These are phyloP conservation scores for Belonocnema kinseyi DNA, from an alignment of 1,140 invertebrate genomes.

Conservation along the genomic window DNA sequence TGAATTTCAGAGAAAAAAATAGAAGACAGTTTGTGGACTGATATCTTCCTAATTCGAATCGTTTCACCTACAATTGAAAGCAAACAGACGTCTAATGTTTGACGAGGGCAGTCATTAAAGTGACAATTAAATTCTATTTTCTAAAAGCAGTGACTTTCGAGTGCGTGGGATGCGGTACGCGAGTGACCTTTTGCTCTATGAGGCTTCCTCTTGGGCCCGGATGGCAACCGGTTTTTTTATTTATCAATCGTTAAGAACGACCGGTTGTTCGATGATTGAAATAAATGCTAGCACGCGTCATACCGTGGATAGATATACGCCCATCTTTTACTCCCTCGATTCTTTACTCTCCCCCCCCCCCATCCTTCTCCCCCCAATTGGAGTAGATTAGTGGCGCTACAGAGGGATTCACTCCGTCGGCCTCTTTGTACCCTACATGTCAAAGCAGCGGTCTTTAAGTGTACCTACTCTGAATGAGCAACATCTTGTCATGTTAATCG, in stretches of 20 bases:
- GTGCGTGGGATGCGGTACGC: background rate
- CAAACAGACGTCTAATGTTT: too few species aligned
- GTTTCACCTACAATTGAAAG: too few species aligned
- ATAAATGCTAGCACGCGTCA: slow-evolving; percentile 75
- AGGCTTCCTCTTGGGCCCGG: slow-evolving; percentile 62
- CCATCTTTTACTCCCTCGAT: slow-evolving; percentile 54
- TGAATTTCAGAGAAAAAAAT: too few species aligned
- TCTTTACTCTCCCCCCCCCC: slow-evolving; percentile 30
- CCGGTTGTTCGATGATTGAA: slow-evolving; percentile 70
- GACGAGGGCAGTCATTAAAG: too few species aligned
- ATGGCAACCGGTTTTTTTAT: slow-evolving; percentile 68
- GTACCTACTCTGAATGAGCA: slow-evolving; percentile 71
- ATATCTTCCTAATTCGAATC: too few species aligned
- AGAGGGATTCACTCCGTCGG: slow-evolving; percentile 69
- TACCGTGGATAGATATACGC: slow-evolving; percentile 59
- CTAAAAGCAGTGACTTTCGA: background rate
- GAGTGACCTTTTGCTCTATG: slow-evolving; percentile 44
- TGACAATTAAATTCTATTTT: background rate
- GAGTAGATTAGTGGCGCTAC: slow-evolving; percentile 68
- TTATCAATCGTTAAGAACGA: slow-evolving; percentile 70
- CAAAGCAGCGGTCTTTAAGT: slow-evolving; percentile 38
- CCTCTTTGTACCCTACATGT: slow-evolving; percentile 43
- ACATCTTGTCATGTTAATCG: slow-evolving; percentile 72
- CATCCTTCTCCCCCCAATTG: slow-evolving; percentile 68
- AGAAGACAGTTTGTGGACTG: too few species aligned